Evolutionary conservation across 2,113 vertebrate species (phyloP), one percentile per base, ranked within the genome.

Genomic region (Maccullochella peelii): DNA sequence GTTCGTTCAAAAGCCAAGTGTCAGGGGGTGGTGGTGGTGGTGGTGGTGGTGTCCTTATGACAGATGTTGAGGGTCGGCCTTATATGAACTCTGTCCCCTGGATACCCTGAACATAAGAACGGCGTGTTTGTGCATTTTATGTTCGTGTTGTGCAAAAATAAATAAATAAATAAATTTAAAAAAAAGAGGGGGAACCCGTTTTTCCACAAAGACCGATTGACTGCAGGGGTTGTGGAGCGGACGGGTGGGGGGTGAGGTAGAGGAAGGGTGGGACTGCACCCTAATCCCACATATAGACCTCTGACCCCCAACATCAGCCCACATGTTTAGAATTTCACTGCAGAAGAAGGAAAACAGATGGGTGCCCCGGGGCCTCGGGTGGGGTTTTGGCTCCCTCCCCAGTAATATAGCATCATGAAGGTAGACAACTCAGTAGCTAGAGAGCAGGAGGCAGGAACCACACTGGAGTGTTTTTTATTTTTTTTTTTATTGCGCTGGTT

Each of bases 151-250:
- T 61, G 77, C 67, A 63, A 49, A 44, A 61, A n/a, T 52, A 33
- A 33, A 33, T 2, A 33, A 33, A n/a, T n/a, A n/a, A n/a, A n/a
- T n/a, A n/a, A n/a, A n/a, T n/a, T n/a, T n/a, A n/a, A 33, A 33
- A 80, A 27, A 49, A 79, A 44, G 62, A 44, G 16, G 33, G 54
- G 70, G 44, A 40, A 44, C 27, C 16, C 20, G 14, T 20, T 72
- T 8, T 50, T 77, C 33, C 73, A 93, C 91, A 95, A 95, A 93
- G 92, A 11, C 75, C 76, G 47, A 92, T 92, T 94, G 92, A 94
- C 79, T 88, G 71, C 70, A 52, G 58, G 54, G 73, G 47, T 80
- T 62, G 71, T 49, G 40, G 59, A 68, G 49, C 3, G 44, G 61
- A 71, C 16, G 61, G 71, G 66, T 44, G 68, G 38, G 52, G 52